Base-by-base conservation (phyloP, 1,140 invertebrate genomes). In the Habropoda laboriosa region DNA sequence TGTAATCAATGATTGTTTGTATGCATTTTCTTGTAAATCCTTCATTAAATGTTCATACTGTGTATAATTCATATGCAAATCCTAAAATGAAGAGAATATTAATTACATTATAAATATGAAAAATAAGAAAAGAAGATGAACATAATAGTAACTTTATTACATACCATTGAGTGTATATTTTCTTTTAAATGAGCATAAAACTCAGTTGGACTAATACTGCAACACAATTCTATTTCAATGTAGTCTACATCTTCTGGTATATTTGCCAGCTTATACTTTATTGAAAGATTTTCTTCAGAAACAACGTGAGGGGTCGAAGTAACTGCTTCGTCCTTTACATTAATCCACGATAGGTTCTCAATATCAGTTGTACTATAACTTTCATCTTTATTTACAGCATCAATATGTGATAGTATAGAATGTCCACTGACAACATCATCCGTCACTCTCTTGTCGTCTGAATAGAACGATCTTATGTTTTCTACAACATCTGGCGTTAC, bases 1-100 rank as follows among this genome's bases (percentile, higher is more conserved):
- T 30, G 82, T 13, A 21, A 90, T 77, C 8, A 86, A 13, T 7
- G 89, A 88, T 80, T 90, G 89, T 3, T 74, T 16, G 16, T 24
- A 24, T 0, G 78, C 83, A 32, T 66, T 47, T 35, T 35, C 12
- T 76, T 89, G 86, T 5, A 92, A 83, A 10, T 88, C 80, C 16
- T 77, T 38, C 78, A 87, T 88, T n/a, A 90, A 68, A 6, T 30
- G 7, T 2, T 75, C 0, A 63, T 81, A 88, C 27, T 68, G 47
- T 4, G 57, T 8, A 10, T 79, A 85, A 64, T 79, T 80, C 0
- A 45, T 0, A 51, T 71, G 82, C 7, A 89, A 75, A 38, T 68
- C 42, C 87, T 87, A 27, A 63, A 80, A 78, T 42, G 4, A 27
- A 40, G 32, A 67, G 57, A 71, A n/a, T 38, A 66, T 67, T 2